Base-by-base conservation (phyloP, 2,797 vertebrate species). In the Podarcis lilfordi region DNA sequence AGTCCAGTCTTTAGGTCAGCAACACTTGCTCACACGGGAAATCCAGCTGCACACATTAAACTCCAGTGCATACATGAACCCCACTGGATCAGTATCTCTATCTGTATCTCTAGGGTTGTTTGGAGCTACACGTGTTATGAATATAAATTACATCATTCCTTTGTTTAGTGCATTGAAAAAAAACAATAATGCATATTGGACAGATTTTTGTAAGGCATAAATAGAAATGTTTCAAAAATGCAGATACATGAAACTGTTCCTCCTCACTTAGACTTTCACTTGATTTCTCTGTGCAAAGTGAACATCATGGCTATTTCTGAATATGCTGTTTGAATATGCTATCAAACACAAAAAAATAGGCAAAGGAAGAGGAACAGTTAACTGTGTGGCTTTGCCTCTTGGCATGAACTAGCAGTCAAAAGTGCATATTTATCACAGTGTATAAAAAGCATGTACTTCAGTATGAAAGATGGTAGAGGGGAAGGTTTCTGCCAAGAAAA, bases 401-500 rank as follows among this genome's bases (percentile, higher is more conserved):
- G 92, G 74, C 88, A 94, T 27, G 81, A 88, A 79, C 40, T 64
- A 89, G 69, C 68, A 93, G 86, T 92, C 88, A 88, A 91, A 92
- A 91, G 45, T 61, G 59, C 29, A 0, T 64, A 82, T 95, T 92
- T 91, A 88, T 92, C 87, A 89, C 86, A 86, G 83, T 72, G 79
- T 87, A 76, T 81, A 90, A 90, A 93, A 95, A 91, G 35, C 80
- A 77, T 76, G 37, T 40, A 88, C 2, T 94, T 89, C 90, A 90
- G 71, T 86, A 92, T 93, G 77, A 95, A 86, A 90, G 37, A 88
- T 86, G 83, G 82, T 90, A 88, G 84, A 92, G 89, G 43, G 86
- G 85, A 93, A 92, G 45, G 21, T 86, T 92, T 94, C 86, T 94
- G 91, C 92, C 91, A 95, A 93, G 89, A 96, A 94, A 72, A 40